Percentiles rank a stretch among this genome's conserved stretches.
Evolutionary conservation across 2,797 vertebrate species (phyloP).

Genomic region (Myotis pilosus): DNA sequence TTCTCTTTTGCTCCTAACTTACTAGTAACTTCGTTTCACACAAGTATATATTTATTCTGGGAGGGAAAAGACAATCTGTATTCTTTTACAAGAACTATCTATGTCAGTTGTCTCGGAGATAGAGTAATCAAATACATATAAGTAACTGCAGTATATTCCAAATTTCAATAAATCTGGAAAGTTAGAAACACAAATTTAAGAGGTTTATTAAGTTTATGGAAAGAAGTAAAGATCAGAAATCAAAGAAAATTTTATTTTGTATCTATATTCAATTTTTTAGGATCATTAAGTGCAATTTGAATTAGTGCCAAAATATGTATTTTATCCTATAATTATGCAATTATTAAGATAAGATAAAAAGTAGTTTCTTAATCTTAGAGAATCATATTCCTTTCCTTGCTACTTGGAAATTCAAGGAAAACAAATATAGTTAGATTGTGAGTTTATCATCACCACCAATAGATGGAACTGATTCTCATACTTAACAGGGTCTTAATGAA

Average conservation of each 20-base stretch:
- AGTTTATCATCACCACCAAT: neutral
- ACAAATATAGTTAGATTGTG: neutral
- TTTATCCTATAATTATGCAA: slow-evolving; percentile 35
- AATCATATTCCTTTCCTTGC: slow-evolving; percentile 37
- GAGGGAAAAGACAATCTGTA: neutral
- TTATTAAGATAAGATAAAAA: slow-evolving; percentile 44
- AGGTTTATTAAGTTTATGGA: slow-evolving; percentile 50
- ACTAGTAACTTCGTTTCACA: neutral
- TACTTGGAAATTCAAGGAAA: slow-evolving; percentile 14
- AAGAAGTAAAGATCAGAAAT: slow-evolving; percentile 58
- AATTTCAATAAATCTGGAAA: slow-evolving; percentile 16
- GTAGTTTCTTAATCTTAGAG: slow-evolving; percentile 20
- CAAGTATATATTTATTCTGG: neutral
- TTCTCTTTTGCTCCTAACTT: slow-evolving; percentile 19
- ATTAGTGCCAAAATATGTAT: slow-evolving; percentile 43
- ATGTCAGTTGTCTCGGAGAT: slow-evolving; percentile 25
- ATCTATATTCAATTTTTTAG: slow-evolving; percentile 46
- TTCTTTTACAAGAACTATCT: neutral
- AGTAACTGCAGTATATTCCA: neutral
- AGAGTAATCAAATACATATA: neutral
- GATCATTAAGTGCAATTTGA: slow-evolving; percentile 46
- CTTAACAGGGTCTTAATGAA: neutral
- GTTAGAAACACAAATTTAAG: slow-evolving; percentile 59
- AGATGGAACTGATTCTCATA: neutral
- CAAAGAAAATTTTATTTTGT: slow-evolving; percentile 54